A percentile compares a stretch with the other conserved stretches of the same genome.
Conservation (phyloP, 2,888 invertebrate species). For the Bimastos eiseni region DNA sequence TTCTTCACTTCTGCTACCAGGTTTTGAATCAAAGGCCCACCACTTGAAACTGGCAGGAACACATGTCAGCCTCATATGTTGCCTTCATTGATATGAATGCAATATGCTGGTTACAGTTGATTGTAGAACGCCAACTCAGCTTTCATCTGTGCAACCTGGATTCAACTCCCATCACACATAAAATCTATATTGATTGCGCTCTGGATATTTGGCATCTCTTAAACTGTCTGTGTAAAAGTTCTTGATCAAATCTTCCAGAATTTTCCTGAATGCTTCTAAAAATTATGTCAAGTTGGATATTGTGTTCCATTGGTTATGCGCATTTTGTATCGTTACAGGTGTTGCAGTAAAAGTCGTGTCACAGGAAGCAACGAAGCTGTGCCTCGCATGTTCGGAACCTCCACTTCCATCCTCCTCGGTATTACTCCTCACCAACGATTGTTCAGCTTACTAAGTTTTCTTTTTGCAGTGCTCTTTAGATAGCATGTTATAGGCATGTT, state of each 20-base stretch:
- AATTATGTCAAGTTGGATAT: neutral
- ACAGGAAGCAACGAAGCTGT: conserved; percentile 27
- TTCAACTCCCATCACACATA: too few species aligned
- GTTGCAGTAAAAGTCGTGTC: conserved; percentile 24
- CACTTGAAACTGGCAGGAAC: too few species aligned
- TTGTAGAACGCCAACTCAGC: too few species aligned
- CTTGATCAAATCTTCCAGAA: neutral
- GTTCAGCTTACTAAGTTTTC: neutral
- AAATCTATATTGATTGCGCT: too few species aligned
- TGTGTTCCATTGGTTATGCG: neutral
- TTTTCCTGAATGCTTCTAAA: neutral
- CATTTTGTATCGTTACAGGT: neutral
- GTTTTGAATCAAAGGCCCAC: too few species aligned
- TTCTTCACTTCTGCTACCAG: too few species aligned
- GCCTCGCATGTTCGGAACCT: conserved; percentile 26
- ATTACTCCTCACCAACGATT: neutral
- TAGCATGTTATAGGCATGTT: neutral
- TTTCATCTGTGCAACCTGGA: too few species aligned
- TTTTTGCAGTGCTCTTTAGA: neutral
- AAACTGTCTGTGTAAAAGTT: neutral
- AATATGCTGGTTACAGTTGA: too few species aligned
- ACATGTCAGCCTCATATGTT: too few species aligned
- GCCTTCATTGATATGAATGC: too few species aligned
- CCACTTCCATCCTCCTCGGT: conserved; percentile 24
- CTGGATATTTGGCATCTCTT: neutral